Percentiles rank a stretch among this genome's conserved stretches.
Conservation (phyloP, 1,140 invertebrate species). For the Tetragnatha versicolor region DNA sequence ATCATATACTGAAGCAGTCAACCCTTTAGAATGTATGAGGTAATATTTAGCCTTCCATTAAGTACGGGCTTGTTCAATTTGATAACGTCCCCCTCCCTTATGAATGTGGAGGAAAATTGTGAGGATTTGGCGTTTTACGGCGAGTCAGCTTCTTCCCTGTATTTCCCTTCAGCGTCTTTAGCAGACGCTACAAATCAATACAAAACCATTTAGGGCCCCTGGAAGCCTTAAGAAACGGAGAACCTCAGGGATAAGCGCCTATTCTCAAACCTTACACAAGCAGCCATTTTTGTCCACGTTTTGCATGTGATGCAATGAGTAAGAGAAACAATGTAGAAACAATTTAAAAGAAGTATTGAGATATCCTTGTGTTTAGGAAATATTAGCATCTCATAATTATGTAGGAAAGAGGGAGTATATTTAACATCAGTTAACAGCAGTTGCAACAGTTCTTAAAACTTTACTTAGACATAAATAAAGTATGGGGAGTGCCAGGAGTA, state of each 20-base stretch:
- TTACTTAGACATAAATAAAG: too few relatives aligned
- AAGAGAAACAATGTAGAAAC: too few relatives aligned
- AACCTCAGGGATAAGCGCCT: background rate
- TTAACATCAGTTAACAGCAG: too few relatives aligned
- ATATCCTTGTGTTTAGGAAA: too few relatives aligned
- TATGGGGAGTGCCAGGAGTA: too few relatives aligned
- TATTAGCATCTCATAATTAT: too few relatives aligned
- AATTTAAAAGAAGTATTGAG: too few relatives aligned
- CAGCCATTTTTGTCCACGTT: slow-evolving; percentile 15
- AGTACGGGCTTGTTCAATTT: slow-evolving; percentile 8
- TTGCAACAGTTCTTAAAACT: too few relatives aligned
- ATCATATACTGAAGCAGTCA: too few relatives aligned
- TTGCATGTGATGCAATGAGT: too few relatives aligned
- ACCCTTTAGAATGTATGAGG: background rate
- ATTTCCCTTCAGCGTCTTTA: slow-evolving; percentile 44
- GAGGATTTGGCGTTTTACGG: slow-evolving; percentile 44
- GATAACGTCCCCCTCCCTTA: slow-evolving; percentile 32
- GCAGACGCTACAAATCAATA: slow-evolving; percentile 51
- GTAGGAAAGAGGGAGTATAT: too few relatives aligned
- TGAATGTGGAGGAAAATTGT: slow-evolving; percentile 23
- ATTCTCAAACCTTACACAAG: background rate
- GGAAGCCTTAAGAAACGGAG: slow-evolving; percentile 42
- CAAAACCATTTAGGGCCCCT: slow-evolving; percentile 47
- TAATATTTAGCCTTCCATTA: background rate
- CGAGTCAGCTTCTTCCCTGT: slow-evolving; percentile 27